phyloP scores from a whole-genome alignment of 2,113 vertebrate species.

The Pseudopodoces humilis region DNA sequence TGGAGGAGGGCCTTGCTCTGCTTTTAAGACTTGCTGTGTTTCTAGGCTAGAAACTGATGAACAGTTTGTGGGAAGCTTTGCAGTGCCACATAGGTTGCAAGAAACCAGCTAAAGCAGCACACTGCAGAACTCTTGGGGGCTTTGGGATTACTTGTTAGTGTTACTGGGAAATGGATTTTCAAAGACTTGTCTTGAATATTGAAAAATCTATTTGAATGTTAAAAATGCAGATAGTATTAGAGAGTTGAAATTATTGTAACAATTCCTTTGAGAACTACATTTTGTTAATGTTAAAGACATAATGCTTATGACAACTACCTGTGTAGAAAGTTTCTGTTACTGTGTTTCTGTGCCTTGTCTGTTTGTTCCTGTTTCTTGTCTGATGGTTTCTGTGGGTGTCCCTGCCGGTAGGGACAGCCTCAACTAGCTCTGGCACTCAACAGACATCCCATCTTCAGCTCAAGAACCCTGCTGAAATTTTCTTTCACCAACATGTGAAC shows the following conservation, averaged over 20 bases:
- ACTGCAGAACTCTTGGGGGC: neutral
- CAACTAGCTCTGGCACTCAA: neutral
- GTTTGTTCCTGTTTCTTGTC: neutral
- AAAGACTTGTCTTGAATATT: slow-evolving; percentile 38
- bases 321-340: neutral
- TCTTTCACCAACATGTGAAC: neutral
- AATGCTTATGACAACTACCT: neutral
- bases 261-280: slow-evolving; percentile 22
- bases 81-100: neutral
- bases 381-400: neutral
- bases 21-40: neutral
- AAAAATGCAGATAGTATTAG: slow-evolving; percentile 11
- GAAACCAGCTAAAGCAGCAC: neutral
- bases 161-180: slow-evolving; percentile 27
- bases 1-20: neutral
- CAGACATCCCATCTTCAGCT: neutral
- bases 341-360: neutral
- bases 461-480: neutral
- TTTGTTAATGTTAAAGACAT: neutral
- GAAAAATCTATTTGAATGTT: slow-evolving; percentile 30
- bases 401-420: neutral
- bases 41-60: neutral
- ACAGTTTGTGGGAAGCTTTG: neutral
- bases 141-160: slow-evolving; percentile 24
- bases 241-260: neutral